Conservation (phyloP, 1,140 invertebrate genomes). For the Drosophila orosa region DNA sequence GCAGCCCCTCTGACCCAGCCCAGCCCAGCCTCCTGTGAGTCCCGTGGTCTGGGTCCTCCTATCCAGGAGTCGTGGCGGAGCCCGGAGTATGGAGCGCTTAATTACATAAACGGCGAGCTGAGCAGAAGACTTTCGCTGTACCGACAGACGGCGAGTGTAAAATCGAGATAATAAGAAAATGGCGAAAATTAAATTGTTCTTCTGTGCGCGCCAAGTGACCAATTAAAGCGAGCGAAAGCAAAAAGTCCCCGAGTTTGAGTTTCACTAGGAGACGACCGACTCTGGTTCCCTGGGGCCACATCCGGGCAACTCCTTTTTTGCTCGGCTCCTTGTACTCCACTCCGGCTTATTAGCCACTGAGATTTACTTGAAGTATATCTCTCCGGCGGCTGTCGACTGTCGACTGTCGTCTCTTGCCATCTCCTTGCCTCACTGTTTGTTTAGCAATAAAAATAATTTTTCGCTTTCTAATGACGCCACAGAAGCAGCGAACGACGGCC, state of each 20-base stretch:
- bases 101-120: constrained; percentile 67
- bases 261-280: constrained; percentile 11
- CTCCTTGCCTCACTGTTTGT: constrained; percentile 50
- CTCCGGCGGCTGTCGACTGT: not conserved
- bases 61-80: not conserved
- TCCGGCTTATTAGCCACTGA: constrained; percentile 48
- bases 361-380: constrained; percentile 61
- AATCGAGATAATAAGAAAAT: constrained; percentile 80
- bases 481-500: constrained; percentile 23
- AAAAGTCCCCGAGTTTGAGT: constrained; percentile 51
- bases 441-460: constrained; percentile 78
- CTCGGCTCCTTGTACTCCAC: constrained; percentile 9
- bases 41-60: too few relatives aligned
- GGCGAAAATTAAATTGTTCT: constrained; percentile 80
- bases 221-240: constrained; percentile 67
- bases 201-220: constrained; percentile 75
- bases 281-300: constrained; percentile 18
- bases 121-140: constrained; percentile 18
- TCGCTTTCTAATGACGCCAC: constrained; percentile 69
- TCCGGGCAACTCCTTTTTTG: constrained; percentile 39
- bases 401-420: not conserved
- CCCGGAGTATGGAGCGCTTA: constrained; percentile 66
- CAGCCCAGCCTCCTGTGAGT: not conserved
- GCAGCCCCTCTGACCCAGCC: constrained; percentile 10
- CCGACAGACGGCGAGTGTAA: constrained; percentile 53